Evolutionary conservation across 2,113 vertebrate genomes (phyloP), one percentile per base, ranked within the genome.

Genomic region (Ibidorhyncha struthersii): DNA sequence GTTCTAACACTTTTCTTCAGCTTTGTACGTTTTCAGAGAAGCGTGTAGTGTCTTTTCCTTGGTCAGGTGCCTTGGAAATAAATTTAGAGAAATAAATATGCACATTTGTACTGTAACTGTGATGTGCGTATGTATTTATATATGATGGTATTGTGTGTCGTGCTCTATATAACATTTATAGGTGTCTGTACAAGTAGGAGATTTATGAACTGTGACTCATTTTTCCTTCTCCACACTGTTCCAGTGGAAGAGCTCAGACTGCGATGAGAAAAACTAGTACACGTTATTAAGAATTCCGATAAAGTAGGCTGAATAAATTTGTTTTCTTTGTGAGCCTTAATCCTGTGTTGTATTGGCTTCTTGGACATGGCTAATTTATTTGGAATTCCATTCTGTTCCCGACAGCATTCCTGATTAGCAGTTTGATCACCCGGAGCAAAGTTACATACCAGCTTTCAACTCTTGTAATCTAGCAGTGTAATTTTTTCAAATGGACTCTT

Each of bases 351-450:
- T 97, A 94, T 96, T 96, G 97, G 97, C 98, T 97, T 96, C 98
- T 96, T 73, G 97, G 98, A 98, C 97, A 95, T 96, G 98, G 98
- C 98, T 98, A 97, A 98, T 98, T 98, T 98, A 97, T 98, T 97
- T 98, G 97, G 97, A 98, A 97, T 98, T 97, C 97, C 97, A 97
- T 98, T 98, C 98, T 97, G 97, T 94, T 96, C 95, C 97, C 55
- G 79, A 97, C 97, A 98, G 97, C 96, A 93, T 96, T 98, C 96
- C 96, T 96, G 95, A 95, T 98, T 96, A 96, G 97, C 96, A 93
- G 97, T 98, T 97, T 98, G 97, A 98, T 98, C 97, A 95, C 94
- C 94, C 95, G 5, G 95, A 97, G 97, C 97, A 85, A 96, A 97
- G 97, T 97, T 96, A 97, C 97, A 97, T 62, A 93, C 97, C 95